Percentiles rank a stretch among this genome's conserved stretches.
Evolutionary conservation across 2,797 vertebrate genomes (phyloP).

Genomic region (Smutsia gigantea): DNA sequence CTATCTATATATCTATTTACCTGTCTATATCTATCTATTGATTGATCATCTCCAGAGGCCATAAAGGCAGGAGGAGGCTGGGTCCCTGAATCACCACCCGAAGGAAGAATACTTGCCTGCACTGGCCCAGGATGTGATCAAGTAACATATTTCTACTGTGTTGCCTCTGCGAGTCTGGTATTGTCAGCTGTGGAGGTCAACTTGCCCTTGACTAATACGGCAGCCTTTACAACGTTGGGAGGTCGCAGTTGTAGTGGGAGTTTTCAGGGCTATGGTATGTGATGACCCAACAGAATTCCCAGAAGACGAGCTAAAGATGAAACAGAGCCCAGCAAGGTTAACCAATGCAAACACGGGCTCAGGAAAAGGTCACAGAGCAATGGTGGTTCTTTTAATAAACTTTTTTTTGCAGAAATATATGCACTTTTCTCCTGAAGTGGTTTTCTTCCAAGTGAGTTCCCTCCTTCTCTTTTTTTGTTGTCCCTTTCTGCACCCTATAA

Average conservation of each 20-base stretch:
- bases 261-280: neutral
- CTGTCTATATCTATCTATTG: neutral
- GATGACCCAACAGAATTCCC: neutral
- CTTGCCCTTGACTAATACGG: neutral
- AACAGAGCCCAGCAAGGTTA: neutral
- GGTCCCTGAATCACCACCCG: neutral
- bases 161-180: neutral
- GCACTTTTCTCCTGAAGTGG: neutral
- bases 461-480: neutral
- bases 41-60: neutral
- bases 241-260: neutral
- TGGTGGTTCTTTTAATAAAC: neutral
- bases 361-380: neutral
- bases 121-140: neutral
- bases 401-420: neutral
- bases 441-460: neutral
- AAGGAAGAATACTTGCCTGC: neutral
- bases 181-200: fast-evolving
- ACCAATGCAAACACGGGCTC: neutral
- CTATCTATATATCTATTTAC: neutral
- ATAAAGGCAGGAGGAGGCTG: neutral
- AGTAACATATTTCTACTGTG: neutral
- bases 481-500: neutral
- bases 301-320: neutral
- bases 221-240: fast-evolving